Evolutionary conservation across 2,888 invertebrate species (phyloP), one percentile per base, ranked within the genome.

Genomic region (Cosmia pyralina): DNA sequence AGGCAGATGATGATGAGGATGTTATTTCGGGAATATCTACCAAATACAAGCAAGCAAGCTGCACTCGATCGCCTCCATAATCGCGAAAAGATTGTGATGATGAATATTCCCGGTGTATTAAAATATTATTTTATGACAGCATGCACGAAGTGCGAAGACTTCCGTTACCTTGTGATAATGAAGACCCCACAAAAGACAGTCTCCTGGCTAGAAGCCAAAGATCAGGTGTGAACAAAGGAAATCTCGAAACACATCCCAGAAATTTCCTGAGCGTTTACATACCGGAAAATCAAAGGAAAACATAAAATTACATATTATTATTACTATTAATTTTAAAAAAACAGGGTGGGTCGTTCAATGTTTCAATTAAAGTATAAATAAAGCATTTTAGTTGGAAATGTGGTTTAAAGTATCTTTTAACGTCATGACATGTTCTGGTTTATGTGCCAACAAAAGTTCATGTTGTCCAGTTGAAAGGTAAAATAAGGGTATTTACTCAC

Each of bases 171-270:
- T 73, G 73, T 74, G 44, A 76, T 79, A 79, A 79, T 81, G 57
- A 71, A 69, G 62, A 73, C 60, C 48, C 55, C 62, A 72, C 59
- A 65, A 72, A 76, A 71, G 38, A 58, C 66, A 55, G 46, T 63
- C 68, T 63, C 6, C 73, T 86, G 85, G 85, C 83, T 68, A 2
- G 19, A 38, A 64, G 79, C 87, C 86, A 86, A 79, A 28, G 22
- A 53, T 67, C 85, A 86, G 85, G 86, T 86, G 70, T 72, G 70
- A 79, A 86, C 85, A 86, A 86, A 86, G 86, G 62, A 68, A 72
- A 68, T 67, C 69, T 65, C 66, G 53, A 46, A 67, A 62, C 79
- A 79, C n/a, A 81, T 75, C 62, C 60, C 76, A 75, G 72, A 84
- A 79, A 79, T 64, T 72, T 79, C 76, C 75, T 52, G 65, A 64